Percentiles rank a stretch among this genome's conserved stretches.
These are phyloP conservation scores for Corythaixoides concolor DNA, from an alignment of 2,113 vertebrate genomes.

Conservation along the genomic window DNA sequence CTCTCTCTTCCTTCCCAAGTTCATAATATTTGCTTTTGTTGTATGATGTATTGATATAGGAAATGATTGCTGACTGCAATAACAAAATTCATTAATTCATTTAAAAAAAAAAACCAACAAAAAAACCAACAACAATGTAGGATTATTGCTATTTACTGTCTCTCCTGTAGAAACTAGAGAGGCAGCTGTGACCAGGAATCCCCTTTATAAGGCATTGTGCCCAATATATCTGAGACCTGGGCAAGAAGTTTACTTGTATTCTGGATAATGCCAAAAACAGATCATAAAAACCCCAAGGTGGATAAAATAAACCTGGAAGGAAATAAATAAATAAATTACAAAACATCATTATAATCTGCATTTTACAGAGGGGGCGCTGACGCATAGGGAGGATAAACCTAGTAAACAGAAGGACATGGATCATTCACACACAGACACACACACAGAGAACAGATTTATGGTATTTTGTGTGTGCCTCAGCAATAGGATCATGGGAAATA, in stretches of 20 bases:
- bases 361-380: neutral
- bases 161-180: neutral
- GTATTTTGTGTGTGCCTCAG: neutral
- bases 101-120: neutral
- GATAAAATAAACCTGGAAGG: neutral
- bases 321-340: neutral
- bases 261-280: neutral
- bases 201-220: neutral
- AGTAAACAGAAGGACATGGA: neutral
- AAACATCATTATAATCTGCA: neutral
- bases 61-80: neutral
- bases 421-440: neutral
- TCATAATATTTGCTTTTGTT: neutral
- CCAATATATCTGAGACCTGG: neutral
- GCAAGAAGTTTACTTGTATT: neutral
- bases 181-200: neutral
- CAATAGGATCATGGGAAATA: neutral
- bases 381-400: neutral
- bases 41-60: neutral
- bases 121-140: neutral
- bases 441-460: neutral
- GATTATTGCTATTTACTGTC: neutral
- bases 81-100: neutral
- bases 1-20: neutral
- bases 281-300: fast-evolving